These are phyloP conservation scores for Odontothrips loti DNA, from an alignment of 2,888 invertebrate species.

Conservation along the genomic window DNA sequence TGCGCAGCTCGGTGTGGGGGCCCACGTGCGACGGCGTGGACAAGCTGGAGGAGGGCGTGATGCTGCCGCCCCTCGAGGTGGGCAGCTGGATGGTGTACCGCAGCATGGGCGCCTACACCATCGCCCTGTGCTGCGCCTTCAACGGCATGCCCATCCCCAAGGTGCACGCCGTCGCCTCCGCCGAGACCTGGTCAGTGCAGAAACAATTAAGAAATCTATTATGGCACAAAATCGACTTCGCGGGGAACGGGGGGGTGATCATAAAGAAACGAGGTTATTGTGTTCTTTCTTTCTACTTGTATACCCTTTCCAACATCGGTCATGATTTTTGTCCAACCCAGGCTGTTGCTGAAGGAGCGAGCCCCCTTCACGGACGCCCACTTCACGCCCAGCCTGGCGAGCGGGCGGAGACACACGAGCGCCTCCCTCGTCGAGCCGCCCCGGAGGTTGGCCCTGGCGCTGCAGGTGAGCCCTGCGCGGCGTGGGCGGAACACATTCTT, in stretches of 20 bases:
- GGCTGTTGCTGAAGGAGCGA: not conserved
- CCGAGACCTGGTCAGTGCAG: constrained; percentile 44
- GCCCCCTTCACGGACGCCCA: not conserved
- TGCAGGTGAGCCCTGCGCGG: not conserved
- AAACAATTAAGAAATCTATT: too few relatives aligned
- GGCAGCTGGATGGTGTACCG: constrained; percentile 61
- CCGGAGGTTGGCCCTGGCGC: not conserved
- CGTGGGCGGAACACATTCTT: not conserved
- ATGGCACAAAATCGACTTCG: too few relatives aligned
- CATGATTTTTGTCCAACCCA: not conserved
- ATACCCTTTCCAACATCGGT: too few relatives aligned
- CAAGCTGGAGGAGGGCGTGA: constrained; percentile 48
- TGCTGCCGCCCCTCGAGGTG: constrained; percentile 53
- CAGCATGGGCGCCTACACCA: constrained; percentile 61
- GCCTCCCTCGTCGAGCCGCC: constrained; percentile 1
- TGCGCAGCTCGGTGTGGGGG: constrained; percentile 53
- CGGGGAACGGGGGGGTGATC: too few relatives aligned
- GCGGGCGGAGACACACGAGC: not conserved
- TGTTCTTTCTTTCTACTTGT: too few relatives aligned
- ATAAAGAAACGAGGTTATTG: too few relatives aligned
- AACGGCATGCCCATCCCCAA: constrained; percentile 54
- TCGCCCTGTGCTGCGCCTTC: constrained; percentile 52
- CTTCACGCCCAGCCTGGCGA: constrained; percentile 15
- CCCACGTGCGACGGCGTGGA: constrained; percentile 62
- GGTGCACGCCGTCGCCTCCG: constrained; percentile 46